A percentile compares a stretch with the other conserved stretches of the same genome.
Conservation (phyloP, 2,888 invertebrate species). For the Temnothorax unifasciatus region DNA sequence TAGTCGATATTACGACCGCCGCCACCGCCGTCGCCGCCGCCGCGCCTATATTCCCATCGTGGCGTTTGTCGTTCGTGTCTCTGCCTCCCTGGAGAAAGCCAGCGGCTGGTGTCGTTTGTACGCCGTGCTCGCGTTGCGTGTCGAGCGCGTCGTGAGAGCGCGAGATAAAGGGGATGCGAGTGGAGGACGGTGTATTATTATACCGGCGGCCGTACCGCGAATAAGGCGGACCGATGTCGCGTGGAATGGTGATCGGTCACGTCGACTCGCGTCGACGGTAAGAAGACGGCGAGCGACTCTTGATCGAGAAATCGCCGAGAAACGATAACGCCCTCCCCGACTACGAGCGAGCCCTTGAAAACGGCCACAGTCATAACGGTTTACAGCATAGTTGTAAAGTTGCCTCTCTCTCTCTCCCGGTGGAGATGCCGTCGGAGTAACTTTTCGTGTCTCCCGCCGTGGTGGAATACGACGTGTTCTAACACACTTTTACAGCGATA, state of each 20-base stretch:
- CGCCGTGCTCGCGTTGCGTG: slow-evolving; percentile 45
- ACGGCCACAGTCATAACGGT: slow-evolving; percentile 38
- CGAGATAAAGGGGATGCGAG: slow-evolving; percentile 19
- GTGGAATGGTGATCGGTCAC: neutral
- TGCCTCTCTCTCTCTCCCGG: neutral
- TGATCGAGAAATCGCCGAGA: neutral
- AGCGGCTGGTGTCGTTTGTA: slow-evolving; percentile 56
- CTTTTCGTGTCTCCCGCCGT: slow-evolving; percentile 44
- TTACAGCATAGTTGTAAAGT: slow-evolving; percentile 38
- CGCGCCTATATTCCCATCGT: slow-evolving; percentile 74
- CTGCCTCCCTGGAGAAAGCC: slow-evolving; percentile 68
- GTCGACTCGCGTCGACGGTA: neutral
- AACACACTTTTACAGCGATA: slow-evolving; percentile 19
- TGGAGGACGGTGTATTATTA: slow-evolving; percentile 29
- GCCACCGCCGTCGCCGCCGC: slow-evolving; percentile 37
- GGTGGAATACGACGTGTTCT: slow-evolving; percentile 13
- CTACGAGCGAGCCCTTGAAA: slow-evolving; percentile 29
- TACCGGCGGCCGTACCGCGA: neutral
- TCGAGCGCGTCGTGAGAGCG: slow-evolving; percentile 36
- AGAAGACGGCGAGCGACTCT: neutral
- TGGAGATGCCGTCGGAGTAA: slow-evolving; percentile 25
- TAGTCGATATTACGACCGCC: slow-evolving; percentile 74
- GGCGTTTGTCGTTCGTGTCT: slow-evolving; percentile 60
- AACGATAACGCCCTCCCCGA: neutral
- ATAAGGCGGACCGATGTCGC: neutral